Evolutionary conservation across 2,888 invertebrate species (phyloP).

Genomic region (Trichogramma evanescens): DNA sequence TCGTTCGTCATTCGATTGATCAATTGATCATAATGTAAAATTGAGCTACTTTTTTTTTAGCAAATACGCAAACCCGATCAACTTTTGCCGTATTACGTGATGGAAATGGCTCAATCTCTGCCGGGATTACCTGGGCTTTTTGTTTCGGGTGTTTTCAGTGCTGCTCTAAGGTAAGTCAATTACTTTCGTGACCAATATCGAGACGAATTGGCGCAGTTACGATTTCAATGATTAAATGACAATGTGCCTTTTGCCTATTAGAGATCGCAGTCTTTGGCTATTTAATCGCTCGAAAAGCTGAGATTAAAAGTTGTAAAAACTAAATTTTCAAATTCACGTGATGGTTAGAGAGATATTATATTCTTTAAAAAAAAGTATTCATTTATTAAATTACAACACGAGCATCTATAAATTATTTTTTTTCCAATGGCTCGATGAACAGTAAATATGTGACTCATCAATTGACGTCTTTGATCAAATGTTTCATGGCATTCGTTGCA

Average conservation of each 20-base stretch:
- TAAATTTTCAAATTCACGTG: no score
- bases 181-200: not conserved
- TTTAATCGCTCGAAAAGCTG: not conserved
- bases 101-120: conserved; percentile 66
- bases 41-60: conserved; percentile 28
- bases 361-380: no score
- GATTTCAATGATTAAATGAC: no score
- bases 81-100: conserved; percentile 73
- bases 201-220: not conserved
- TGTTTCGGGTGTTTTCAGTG: conserved; percentile 80
- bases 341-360: no score
- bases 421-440: no score
- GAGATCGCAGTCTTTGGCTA: not conserved
- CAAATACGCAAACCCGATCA: conserved; percentile 64
- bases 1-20: not conserved
- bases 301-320: no score
- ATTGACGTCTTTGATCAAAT: no score
- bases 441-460: no score
- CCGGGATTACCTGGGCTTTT: conserved; percentile 80
- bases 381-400: no score
- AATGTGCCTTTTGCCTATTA: no score
- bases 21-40: not conserved
- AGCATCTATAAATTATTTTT: no score
- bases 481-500: no score
- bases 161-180: conserved; percentile 64